Evolutionary conservation across 2,888 invertebrate species (phyloP), one percentile per base, ranked within the genome.

Genomic region (Teleogryllus oceanicus): DNA sequence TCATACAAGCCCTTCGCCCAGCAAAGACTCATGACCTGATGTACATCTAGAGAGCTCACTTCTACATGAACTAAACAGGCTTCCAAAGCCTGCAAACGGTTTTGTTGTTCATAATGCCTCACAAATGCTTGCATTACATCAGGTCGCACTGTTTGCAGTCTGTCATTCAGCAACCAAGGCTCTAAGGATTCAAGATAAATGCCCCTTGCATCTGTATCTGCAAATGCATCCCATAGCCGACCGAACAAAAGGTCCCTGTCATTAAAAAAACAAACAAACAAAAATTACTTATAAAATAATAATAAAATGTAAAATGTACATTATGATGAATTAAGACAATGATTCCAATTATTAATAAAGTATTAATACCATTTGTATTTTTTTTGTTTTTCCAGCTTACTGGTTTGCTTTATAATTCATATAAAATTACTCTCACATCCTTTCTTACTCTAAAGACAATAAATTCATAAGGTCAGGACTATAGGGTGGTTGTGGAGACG

Each of bases 1-100:
- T 93, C 92, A 85, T 92, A 92, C 51, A 94, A 86, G 50, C 89
- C 89, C 84, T 91, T 89, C 80, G 88, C 88, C 86, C 91, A 88
- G 87, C 91, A 89, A 84, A 92, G 86, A 77, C 89, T 90, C 84
- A 90, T 88, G 18, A 89, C 91, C 87, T 94, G 94, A 86, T 95
- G 93, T 24, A 95, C 89, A 86, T 95, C 95, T 80, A 95, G 87
- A 82, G 92, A 93, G 78, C 90, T 89, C 84, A 95, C 92, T 83
- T 94, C 92, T 82, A 95, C 87, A 83, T 92, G 92, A 11, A 94
- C 89, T 78, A 95, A 89, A 80, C 94, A 90, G 51, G 91, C 90
- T 86, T 95, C 94, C 79, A 95, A 87, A 82, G 90, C 90, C 83
- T 89, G 86, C 79, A 89, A 87, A 84, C 92, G 89, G 76, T 89